Percentiles rank a stretch among this genome's conserved stretches.
These are phyloP conservation scores for Malacosoma neustria DNA, from an alignment of 2,888 invertebrate species.

Conservation along the genomic window DNA sequence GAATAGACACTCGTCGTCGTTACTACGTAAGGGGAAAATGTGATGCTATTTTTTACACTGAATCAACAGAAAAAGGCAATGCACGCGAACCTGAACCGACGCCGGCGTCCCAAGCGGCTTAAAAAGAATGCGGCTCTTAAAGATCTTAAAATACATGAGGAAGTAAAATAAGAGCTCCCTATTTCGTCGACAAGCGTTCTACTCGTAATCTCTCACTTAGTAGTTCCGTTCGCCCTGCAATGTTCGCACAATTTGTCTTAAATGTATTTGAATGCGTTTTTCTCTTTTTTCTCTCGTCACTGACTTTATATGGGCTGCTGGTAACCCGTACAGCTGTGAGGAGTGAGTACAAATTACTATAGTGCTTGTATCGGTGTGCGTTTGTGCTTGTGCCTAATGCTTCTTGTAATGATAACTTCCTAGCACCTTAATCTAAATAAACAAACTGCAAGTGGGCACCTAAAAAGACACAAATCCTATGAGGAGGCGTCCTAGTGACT, in stretches of 20 bases:
- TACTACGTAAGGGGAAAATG: too few relatives aligned
- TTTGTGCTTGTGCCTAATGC: conserved; percentile 73
- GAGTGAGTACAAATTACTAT: conserved; percentile 81
- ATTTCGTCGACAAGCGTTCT: conserved; percentile 67
- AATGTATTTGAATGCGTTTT: conserved; percentile 77
- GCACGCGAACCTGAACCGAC: conserved; percentile 47
- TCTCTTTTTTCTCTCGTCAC: conserved; percentile 77
- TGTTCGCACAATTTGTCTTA: conserved; percentile 75
- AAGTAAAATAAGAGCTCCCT: conserved; percentile 61
- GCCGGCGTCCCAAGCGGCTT: conserved; percentile 56
- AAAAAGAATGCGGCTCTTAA: conserved; percentile 59
- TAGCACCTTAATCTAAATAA: conserved; percentile 46
- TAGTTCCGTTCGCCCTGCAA: conserved; percentile 76
- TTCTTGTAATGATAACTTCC: conserved; percentile 58
- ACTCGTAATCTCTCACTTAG: conserved; percentile 75
- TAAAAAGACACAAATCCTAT: too few relatives aligned
- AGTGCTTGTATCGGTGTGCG: conserved; percentile 72
- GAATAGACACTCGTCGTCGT: too few relatives aligned
- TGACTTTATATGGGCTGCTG: conserved; percentile 82
- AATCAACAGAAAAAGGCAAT: conserved; percentile 57
- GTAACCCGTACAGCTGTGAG: conserved; percentile 79
- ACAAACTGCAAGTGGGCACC: conserved; percentile 68
- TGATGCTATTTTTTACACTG: conserved; percentile 30
- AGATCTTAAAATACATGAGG: conserved; percentile 65
- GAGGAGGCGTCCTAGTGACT: too few relatives aligned